Conservation (phyloP, 37 sponge, comb jelly and placozoan genomes). For the Tethya wilhelma region DNA sequence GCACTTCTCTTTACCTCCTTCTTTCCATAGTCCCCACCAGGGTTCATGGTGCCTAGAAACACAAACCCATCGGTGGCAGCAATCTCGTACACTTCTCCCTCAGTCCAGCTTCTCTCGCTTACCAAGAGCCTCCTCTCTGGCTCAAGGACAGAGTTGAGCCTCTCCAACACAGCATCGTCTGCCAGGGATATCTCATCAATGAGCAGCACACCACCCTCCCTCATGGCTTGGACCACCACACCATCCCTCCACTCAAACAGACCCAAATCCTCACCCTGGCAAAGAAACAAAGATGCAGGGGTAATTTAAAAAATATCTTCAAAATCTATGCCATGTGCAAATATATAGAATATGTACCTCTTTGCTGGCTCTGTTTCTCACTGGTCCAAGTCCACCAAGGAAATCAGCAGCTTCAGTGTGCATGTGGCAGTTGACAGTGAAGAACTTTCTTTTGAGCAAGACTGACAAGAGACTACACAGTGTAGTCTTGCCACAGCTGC, state of each 20-base stretch:
- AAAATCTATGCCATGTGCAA: neutral
- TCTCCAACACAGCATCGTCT: constrained; percentile 97
- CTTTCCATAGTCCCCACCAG: constrained; percentile 99
- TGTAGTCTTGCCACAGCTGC: constrained; percentile 97
- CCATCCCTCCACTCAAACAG: constrained; percentile 99
- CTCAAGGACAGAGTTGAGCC: constrained; percentile 97
- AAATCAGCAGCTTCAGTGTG: constrained; percentile 99
- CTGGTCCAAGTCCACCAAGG: constrained; percentile 94
- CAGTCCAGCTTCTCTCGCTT: constrained; percentile 79
- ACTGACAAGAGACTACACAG: constrained; percentile 83
- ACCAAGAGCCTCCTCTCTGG: constrained; percentile 89
- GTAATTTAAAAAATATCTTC: neutral
- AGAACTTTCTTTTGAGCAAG: constrained; percentile 52
- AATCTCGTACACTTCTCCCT: constrained; percentile 67
- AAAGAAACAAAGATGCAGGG: neutral
- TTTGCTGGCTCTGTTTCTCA: constrained; percentile 24
- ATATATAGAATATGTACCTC: constrained; percentile 17
- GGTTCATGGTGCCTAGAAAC: constrained; percentile 97
- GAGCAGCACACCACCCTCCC: constrained; percentile 75
- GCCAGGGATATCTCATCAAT: constrained; percentile 99
- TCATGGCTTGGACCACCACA: constrained; percentile 90
- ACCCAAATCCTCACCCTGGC: constrained; percentile 17
- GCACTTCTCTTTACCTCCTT: constrained; percentile 79
- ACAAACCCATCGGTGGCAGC: constrained; percentile 77
- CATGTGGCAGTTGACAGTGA: constrained; percentile 97